Evolutionary conservation across 2,113 vertebrate species (phyloP).

Genomic region (Periophthalmodon schlosseri): DNA sequence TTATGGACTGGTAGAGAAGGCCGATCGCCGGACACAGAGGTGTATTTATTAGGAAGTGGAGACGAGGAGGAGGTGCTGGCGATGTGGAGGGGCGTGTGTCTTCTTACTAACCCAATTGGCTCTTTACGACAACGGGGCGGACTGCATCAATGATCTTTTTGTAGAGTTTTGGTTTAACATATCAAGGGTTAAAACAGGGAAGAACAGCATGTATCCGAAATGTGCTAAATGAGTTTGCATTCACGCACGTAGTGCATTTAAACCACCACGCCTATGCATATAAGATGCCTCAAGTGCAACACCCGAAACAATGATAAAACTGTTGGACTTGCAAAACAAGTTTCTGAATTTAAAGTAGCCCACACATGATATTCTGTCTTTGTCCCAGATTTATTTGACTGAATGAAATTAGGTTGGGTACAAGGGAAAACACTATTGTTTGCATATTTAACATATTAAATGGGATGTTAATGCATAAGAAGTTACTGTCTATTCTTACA

Average conservation of each 20-base stretch:
- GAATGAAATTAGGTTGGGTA: neutral
- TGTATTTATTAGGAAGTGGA: constrained; percentile 57
- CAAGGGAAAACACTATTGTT: neutral
- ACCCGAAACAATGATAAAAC: neutral
- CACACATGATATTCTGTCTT: neutral
- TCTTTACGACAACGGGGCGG: constrained; percentile 30
- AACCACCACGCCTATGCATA: neutral
- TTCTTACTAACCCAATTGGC: constrained; percentile 58
- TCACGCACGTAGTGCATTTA: neutral
- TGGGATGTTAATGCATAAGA: neutral
- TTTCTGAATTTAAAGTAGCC: constrained; percentile 24
- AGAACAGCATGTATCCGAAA: constrained; percentile 23
- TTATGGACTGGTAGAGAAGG: constrained; percentile 30
- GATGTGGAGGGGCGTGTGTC: constrained; percentile 67
- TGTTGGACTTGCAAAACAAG: constrained; percentile 50
- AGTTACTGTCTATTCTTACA: neutral
- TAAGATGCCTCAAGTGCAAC: neutral
- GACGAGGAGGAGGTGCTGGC: constrained; percentile 35
- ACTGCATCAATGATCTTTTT: constrained; percentile 3
- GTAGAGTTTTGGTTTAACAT: constrained; percentile 40
- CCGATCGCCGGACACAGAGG: neutral
- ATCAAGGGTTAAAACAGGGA: neutral
- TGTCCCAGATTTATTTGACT: neutral
- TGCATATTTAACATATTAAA: neutral
- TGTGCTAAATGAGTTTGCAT: neutral